Conservation (phyloP, 2,113 vertebrate species). For the Thymallus thymallus region DNA sequence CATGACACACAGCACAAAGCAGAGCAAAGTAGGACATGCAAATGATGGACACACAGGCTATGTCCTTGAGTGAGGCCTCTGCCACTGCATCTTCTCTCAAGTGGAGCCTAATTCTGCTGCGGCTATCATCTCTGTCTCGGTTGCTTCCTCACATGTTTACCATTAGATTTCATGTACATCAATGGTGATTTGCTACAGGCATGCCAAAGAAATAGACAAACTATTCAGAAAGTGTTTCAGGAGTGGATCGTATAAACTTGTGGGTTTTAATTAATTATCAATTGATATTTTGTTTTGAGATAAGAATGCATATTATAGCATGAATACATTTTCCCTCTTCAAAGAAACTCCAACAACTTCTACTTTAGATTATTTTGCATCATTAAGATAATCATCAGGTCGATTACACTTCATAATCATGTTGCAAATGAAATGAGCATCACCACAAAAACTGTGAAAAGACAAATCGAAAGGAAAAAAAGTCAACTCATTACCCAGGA, state of each 20-base stretch:
- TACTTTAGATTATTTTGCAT: slow-evolving; percentile 1
- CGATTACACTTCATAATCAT: slow-evolving; percentile 23
- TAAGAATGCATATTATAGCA: background rate
- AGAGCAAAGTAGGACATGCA: slow-evolving; percentile 9
- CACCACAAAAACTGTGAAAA: background rate
- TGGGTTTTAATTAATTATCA: too few species aligned
- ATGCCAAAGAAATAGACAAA: too few species aligned
- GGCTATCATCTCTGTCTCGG: too few species aligned
- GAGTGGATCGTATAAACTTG: background rate
- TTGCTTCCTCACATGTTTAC: too few species aligned
- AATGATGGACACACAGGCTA: background rate
- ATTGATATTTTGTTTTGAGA: background rate
- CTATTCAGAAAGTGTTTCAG: too few species aligned
- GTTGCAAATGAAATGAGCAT: slow-evolving; percentile 8
- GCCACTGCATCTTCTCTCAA: background rate
- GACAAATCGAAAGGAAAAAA: background rate
- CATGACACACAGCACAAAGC: background rate
- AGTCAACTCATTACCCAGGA: slow-evolving; percentile 18
- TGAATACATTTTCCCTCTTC: background rate
- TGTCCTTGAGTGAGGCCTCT: slow-evolving; percentile 8
- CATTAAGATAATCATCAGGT: slow-evolving; percentile 32
- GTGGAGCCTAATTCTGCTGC: background rate
- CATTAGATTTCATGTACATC: too few species aligned
- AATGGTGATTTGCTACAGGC: too few species aligned
- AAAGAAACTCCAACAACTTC: background rate